phyloP scores from a whole-genome alignment of 2,888 invertebrate genomes.

The Epinotia nisella region DNA sequence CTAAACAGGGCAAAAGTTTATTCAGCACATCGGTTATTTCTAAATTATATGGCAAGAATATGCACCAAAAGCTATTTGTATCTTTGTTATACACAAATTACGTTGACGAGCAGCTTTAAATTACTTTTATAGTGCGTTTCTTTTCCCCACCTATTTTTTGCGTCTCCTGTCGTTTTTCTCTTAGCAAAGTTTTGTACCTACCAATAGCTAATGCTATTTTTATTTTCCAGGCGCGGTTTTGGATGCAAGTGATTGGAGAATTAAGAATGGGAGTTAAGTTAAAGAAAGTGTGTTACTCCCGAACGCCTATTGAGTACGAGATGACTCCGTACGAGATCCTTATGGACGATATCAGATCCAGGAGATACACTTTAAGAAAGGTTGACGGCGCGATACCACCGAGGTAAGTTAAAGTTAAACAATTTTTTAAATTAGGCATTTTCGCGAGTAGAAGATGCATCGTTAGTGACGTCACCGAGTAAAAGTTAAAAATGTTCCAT shows the following conservation, averaged over 20 bases:
- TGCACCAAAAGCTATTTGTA: background rate
- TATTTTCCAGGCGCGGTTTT: constrained; percentile 92
- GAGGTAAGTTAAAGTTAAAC: constrained; percentile 70
- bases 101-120: constrained; percentile 23
- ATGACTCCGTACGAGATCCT: constrained; percentile 98
- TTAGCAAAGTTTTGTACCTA: constrained; percentile 54
- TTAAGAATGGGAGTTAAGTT: constrained; percentile 95
- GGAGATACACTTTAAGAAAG: constrained; percentile 95
- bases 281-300: constrained; percentile 92
- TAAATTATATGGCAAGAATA: background rate
- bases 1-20: background rate
- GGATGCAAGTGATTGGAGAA: constrained; percentile 98
- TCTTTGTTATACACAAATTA: background rate
- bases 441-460: too few species aligned
- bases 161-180: constrained; percentile 54
- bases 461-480: too few species aligned
- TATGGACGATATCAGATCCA: constrained; percentile 97
- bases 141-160: constrained; percentile 40
- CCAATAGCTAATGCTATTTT: constrained; percentile 49
- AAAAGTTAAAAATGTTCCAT: too few species aligned
- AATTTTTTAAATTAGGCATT: constrained; percentile 17
- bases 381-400: constrained; percentile 92
- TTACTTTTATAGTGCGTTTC: constrained; percentile 7
- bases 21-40: constrained; percentile 4
- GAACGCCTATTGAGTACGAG: constrained; percentile 94